phyloP scores from a whole-genome alignment of 2,113 vertebrate species.

The Cardinalis cardinalis region DNA sequence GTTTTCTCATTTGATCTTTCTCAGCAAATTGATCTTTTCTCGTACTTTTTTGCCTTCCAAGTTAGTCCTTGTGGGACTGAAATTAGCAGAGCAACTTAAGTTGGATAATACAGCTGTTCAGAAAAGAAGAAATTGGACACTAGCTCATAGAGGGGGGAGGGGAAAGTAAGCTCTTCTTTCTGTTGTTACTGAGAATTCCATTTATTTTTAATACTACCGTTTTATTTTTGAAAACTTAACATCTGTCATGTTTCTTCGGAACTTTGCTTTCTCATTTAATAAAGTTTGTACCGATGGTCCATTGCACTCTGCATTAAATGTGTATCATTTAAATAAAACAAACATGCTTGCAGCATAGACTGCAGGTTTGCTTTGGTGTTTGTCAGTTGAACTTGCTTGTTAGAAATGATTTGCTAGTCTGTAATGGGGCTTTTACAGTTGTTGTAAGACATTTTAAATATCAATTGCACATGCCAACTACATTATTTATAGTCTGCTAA shows the following conservation, averaged over 20 bases:
- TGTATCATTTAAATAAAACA: slow-evolving; percentile 27
- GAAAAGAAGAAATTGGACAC: slow-evolving; percentile 76
- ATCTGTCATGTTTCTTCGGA: slow-evolving; percentile 15
- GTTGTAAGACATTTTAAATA: slow-evolving; percentile 70
- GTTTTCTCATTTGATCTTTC: slow-evolving; percentile 86
- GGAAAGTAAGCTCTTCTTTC: slow-evolving; percentile 55
- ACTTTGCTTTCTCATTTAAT: neutral
- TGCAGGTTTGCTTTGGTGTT: slow-evolving; percentile 56
- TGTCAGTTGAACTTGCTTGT: slow-evolving; percentile 63
- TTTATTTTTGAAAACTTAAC: slow-evolving; percentile 28
- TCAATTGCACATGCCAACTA: slow-evolving; percentile 66
- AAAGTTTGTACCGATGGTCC: slow-evolving; percentile 1
- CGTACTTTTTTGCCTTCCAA: slow-evolving; percentile 76
- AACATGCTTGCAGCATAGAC: neutral
- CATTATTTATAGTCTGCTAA: slow-evolving; percentile 74
- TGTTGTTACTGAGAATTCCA: slow-evolving; percentile 40
- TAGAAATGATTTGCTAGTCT: slow-evolving; percentile 70
- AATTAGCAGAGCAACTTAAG: slow-evolving; percentile 82
- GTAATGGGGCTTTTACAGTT: slow-evolving; percentile 71
- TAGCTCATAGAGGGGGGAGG: slow-evolving; percentile 54
- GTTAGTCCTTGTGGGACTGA: slow-evolving; percentile 79
- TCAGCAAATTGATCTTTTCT: slow-evolving; percentile 82
- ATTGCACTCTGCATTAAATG: slow-evolving; percentile 35
- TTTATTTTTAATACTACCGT: neutral
- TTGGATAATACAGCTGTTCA: slow-evolving; percentile 81